Evolutionary conservation across 2,888 invertebrate genomes (phyloP).

Genomic region (Parnassius mnemosyne): DNA sequence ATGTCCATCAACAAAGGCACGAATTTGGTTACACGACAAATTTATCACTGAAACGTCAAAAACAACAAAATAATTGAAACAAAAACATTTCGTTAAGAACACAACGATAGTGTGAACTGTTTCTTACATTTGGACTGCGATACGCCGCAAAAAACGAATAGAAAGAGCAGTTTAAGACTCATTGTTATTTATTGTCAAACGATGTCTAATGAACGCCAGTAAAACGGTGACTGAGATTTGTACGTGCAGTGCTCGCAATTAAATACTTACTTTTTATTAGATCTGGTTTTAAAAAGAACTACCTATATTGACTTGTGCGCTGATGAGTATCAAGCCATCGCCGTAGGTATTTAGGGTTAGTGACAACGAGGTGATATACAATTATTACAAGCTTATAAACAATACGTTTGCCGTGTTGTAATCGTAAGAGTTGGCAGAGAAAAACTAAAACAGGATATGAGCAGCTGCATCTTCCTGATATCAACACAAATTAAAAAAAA

Average conservation of each 20-base stretch:
- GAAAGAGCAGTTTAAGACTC: constrained; percentile 42
- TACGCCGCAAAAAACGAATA: constrained; percentile 41
- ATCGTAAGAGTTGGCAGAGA: too few relatives aligned
- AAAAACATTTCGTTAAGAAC: neutral
- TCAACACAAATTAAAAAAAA: too few relatives aligned
- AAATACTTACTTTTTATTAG: constrained; percentile 19
- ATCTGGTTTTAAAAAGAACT: constrained; percentile 13
- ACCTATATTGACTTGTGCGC: constrained; percentile 3
- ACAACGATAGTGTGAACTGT: neutral
- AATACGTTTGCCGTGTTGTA: too few relatives aligned
- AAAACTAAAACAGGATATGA: too few relatives aligned
- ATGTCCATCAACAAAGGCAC: constrained; percentile 44
- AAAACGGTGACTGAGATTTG: constrained; percentile 32
- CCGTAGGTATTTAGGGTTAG: too few relatives aligned
- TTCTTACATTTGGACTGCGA: constrained; percentile 45
- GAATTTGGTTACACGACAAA: constrained; percentile 44
- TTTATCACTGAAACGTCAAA: constrained; percentile 35
- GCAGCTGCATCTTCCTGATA: too few relatives aligned
- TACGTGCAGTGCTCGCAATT: constrained; percentile 16
- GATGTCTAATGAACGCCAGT: constrained; percentile 24
- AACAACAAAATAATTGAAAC: neutral
- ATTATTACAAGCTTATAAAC: too few relatives aligned
- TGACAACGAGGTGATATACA: too few relatives aligned
- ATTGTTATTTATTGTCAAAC: constrained; percentile 40
- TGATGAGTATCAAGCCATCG: too few relatives aligned